Conservation (phyloP, 2,888 invertebrate species). For the Philaethria dido region DNA sequence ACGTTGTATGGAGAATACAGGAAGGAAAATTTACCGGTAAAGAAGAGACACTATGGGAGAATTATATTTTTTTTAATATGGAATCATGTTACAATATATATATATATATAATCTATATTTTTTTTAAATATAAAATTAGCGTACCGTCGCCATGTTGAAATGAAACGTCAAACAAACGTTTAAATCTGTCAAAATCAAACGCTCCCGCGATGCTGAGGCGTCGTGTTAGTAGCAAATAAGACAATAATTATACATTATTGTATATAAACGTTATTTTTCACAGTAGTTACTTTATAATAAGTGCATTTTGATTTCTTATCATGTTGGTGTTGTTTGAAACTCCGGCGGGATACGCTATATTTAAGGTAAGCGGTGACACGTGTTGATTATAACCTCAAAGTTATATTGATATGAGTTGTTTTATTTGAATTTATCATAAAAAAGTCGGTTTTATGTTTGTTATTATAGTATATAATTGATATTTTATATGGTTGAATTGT, state of each 20-base stretch:
- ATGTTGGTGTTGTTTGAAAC: constrained; percentile 98
- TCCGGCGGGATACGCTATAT: constrained; percentile 96
- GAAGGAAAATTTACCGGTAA: too few relatives aligned
- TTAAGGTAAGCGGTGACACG: constrained; percentile 89
- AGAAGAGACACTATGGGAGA: too few relatives aligned
- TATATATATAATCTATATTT: constrained; percentile 11
- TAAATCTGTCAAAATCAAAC: constrained; percentile 36
- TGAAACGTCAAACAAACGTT: neutral
- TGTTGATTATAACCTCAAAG: constrained; percentile 67
- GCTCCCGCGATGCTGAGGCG: constrained; percentile 49
- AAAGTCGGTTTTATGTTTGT: neutral
- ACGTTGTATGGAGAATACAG: too few relatives aligned
- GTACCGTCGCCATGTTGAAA: neutral
- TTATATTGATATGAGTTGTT: constrained; percentile 9
- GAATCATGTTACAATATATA: too few relatives aligned
- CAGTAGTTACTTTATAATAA: constrained; percentile 25
- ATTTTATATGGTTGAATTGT: neutral
- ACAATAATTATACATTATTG: constrained; percentile 36
- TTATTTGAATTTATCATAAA: neutral
- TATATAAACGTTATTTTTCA: constrained; percentile 41
- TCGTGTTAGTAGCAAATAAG: constrained; percentile 44
- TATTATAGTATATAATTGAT: neutral
- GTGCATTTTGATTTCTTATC: constrained; percentile 46
- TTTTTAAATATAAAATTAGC: neutral
- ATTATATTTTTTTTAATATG: too few relatives aligned